phyloP scores from a whole-genome alignment of 2,797 vertebrate species.

The Hyperoplus lanceolatus region DNA sequence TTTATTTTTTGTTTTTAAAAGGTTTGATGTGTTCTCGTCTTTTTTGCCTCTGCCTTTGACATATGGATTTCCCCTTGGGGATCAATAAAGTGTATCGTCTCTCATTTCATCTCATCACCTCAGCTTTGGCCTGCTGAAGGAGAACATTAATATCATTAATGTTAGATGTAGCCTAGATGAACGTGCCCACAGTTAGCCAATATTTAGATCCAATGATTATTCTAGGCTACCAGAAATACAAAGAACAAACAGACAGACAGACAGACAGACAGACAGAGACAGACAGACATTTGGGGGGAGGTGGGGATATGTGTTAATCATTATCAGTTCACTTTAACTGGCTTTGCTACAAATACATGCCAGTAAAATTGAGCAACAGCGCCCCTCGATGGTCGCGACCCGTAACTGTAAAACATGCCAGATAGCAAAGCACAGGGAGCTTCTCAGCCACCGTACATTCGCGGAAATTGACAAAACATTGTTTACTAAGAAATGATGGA shows the following conservation, averaged over 20 bases:
- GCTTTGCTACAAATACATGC: not conserved
- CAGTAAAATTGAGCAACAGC: constrained; percentile 65
- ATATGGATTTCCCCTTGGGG: constrained; percentile 73
- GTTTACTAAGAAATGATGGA: rapidly evolving
- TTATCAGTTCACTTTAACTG: constrained; percentile 23
- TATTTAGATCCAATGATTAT: constrained; percentile 69
- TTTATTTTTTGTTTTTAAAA: constrained; percentile 51
- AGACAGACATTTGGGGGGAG: constrained; percentile 16
- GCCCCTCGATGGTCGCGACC: constrained; percentile 37
- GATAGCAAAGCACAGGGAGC: rapidly evolving
- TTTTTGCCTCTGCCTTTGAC: constrained; percentile 63
- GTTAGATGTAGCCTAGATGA: constrained; percentile 63
- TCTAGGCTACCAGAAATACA: constrained; percentile 47
- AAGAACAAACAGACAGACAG: constrained; percentile 20
- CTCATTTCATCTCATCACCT: constrained; percentile 75
- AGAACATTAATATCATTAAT: constrained; percentile 76
- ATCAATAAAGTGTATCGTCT: constrained; percentile 78
- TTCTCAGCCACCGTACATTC: constrained; percentile 67
- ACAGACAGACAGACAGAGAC: constrained; percentile 24
- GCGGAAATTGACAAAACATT: constrained; percentile 54
- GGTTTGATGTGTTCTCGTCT: constrained; percentile 64
- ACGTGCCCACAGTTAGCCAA: constrained; percentile 67
- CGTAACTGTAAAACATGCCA: constrained; percentile 27
- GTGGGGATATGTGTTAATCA: constrained; percentile 8
- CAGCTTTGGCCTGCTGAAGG: constrained; percentile 66